Evolutionary conservation across 2,888 invertebrate genomes (phyloP), one percentile per base, ranked within the genome.

Genomic region (Ennomos fuscantarius): DNA sequence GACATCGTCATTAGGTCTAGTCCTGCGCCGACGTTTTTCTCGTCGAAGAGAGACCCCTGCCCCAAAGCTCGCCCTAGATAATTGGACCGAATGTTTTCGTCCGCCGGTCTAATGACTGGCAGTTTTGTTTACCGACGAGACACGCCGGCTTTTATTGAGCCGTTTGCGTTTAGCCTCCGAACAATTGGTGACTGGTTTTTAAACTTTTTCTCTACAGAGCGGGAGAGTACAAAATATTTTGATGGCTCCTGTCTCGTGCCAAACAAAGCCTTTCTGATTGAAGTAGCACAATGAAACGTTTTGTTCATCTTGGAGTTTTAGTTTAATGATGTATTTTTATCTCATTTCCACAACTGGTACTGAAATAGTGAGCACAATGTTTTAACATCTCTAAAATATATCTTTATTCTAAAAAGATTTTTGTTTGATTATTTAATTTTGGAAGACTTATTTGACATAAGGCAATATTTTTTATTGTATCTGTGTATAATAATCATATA

Each of bases 71-170:
- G 69, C 73, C 68, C 72, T 72, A 81, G 82, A 89, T 89, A 89
- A 90, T 90, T 90, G 89, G 84, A 82, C 79, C 81, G 81, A 88
- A 88, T 87, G 86, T 87, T 89, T 86, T 87, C 84, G 81, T 80
- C 82, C 83, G 83, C 72, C 82, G 70, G 78, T 84, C 82, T 90
- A 89, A 90, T 89, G 89, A 89, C 90, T 85, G 86, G 85, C 87
- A 86, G 82, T 88, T 89, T 83, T 89, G 86, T 90, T 89, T 87
- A 84, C 86, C 79, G 79, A 81, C 81, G 84, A 81, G 86, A 87
- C 87, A 82, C 73, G 76, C 79, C 76, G 76, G 74, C 82, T 83
- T 85, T 87, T 87, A 87, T 87, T 84, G 85, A 88, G 84, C 81
- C 80, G 82, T 87, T 88, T 86, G 82, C 76, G 80, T 83, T 81